Evolutionary conservation across 2,888 invertebrate species (phyloP).

Genomic region (Acanthosoma haemorrhoidale): DNA sequence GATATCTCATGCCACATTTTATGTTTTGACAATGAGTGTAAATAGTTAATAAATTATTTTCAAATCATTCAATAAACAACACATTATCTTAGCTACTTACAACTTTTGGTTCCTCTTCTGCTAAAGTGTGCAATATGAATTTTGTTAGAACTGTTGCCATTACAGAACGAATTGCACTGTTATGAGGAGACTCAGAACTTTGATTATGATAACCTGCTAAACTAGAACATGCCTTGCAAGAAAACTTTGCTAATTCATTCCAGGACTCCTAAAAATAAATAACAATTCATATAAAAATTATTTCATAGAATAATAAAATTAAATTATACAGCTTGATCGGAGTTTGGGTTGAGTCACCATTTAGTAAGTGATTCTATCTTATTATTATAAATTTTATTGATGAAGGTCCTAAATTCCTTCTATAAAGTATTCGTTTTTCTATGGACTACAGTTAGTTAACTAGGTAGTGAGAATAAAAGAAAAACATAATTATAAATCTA

Average conservation of each 20-base stretch:
- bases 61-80: too few species aligned
- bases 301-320: not conserved
- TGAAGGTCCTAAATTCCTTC: not conserved
- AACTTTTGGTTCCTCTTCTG: conserved; percentile 68
- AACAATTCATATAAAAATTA: conserved; percentile 17
- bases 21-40: too few species aligned
- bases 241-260: conserved; percentile 86
- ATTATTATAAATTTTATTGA: not conserved
- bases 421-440: not conserved
- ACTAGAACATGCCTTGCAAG: conserved; percentile 76
- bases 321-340: too few species aligned
- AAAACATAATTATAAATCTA: not conserved
- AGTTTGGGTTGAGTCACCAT: too few species aligned
- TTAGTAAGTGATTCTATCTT: too few species aligned
- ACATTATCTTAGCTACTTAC: too few species aligned
- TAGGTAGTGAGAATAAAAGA: not conserved
- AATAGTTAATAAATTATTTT: too few species aligned
- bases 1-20: too few species aligned
- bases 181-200: conserved; percentile 52
- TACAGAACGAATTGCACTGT: conserved; percentile 58
- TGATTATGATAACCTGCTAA: conserved; percentile 67
- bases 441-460: not conserved
- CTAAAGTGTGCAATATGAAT: conserved; percentile 73
- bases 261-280: conserved; percentile 67
- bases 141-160: conserved; percentile 72